These are phyloP conservation scores for Autographa pulchrina DNA, from an alignment of 2,888 invertebrate genomes.

Conservation along the genomic window DNA sequence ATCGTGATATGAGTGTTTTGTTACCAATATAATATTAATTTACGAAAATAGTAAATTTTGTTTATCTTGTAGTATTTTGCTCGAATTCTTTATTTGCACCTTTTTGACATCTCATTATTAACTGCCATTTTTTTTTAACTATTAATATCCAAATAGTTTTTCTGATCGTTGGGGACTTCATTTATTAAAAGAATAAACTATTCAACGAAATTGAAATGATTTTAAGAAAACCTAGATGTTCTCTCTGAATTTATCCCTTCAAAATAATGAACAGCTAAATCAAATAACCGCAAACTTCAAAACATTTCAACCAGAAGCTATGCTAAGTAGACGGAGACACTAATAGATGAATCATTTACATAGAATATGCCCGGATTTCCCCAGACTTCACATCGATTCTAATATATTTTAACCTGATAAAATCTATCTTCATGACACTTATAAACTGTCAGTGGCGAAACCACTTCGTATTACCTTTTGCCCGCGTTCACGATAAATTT, in stretches of 20 bases:
- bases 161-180: too few species aligned
- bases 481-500: constrained; percentile 20
- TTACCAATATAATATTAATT: too few species aligned
- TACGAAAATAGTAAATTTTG: too few species aligned
- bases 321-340: not conserved
- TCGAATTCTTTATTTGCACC: too few species aligned
- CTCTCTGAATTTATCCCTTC: not conserved
- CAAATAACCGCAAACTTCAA: not conserved
- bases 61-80: too few species aligned
- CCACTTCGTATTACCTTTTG: constrained; percentile 18
- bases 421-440: constrained; percentile 39
- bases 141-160: too few species aligned
- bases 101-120: too few species aligned
- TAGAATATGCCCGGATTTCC: constrained; percentile 13
- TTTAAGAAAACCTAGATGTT: not conserved
- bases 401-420: constrained; percentile 35
- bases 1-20: too few species aligned
- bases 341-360: constrained; percentile 8
- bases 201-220: too few species aligned
- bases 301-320: not conserved
- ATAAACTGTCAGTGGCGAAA: constrained; percentile 28
- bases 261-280: not conserved
- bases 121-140: too few species aligned
- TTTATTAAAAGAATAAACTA: too few species aligned
- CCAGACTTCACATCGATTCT: constrained; percentile 18